Evolutionary conservation across 2,113 vertebrate species (phyloP).

Genomic region (Sinocyclocheilus grahami): DNA sequence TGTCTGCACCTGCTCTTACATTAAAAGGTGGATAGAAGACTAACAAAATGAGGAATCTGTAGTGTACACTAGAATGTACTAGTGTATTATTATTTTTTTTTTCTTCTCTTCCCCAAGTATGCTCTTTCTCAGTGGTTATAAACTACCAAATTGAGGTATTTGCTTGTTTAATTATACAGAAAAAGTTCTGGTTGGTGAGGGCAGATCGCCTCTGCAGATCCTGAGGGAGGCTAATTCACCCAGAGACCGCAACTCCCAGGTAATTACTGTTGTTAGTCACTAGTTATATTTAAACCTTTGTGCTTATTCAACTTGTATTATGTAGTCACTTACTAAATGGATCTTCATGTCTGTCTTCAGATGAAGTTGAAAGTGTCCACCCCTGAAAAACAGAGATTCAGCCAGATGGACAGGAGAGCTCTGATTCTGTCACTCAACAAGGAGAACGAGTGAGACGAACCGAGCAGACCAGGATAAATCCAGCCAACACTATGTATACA

Average conservation of each 20-base stretch:
- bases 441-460: constrained; percentile 69
- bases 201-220: constrained; percentile 87
- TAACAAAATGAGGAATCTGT: not conserved
- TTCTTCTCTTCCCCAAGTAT: no score
- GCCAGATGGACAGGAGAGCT: constrained; percentile 67
- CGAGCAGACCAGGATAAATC: not conserved
- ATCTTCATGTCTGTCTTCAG: constrained; percentile 52
- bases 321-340: not conserved
- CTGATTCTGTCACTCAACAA: constrained; percentile 70
- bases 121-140: not conserved
- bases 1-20: not conserved
- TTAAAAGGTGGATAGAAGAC: not conserved
- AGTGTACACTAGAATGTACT: no score
- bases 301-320: not conserved
- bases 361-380: constrained; percentile 73
- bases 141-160: not conserved
- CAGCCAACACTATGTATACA: constrained; percentile 32
- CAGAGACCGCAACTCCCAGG: constrained; percentile 68
- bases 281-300: not conserved
- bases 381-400: constrained; percentile 68
- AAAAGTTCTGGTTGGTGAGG: constrained; percentile 57
- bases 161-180: constrained; percentile 50
- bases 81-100: no score
- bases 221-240: constrained; percentile 88
- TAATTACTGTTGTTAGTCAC: constrained; percentile 34